Evolutionary conservation across 2,888 invertebrate genomes (phyloP), one percentile per base, ranked within the genome.

Genomic region (Drosophila incognita): DNA sequence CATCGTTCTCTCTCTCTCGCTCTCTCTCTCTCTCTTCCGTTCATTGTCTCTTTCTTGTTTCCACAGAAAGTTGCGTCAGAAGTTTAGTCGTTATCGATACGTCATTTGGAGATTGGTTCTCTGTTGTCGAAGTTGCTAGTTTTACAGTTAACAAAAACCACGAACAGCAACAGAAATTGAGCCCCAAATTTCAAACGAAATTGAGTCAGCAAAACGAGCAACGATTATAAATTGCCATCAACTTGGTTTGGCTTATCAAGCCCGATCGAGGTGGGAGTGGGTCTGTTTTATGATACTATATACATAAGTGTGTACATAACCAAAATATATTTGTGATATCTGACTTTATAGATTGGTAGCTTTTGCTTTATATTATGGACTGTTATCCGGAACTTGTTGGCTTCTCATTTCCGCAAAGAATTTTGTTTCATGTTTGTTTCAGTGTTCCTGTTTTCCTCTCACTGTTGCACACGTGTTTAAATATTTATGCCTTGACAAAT

Each of bases 401-500:
- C 52, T 36, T 72, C 35, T 49, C 48, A 61, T 58, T 68, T 68
- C 68, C 68, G 72, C 71, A 48, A 57, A 48, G 33, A 58, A 61
- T 42, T 72, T 76, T 72, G 63, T 48, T 69, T 69, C 53, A 71
- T 66, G 61, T 74, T 69, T 66, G 36, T 59, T 49, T 61, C 49
- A n/a, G 24, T 24, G 46, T 46, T 46, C 21, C 21, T 29, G n/a
- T 29, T 48, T 33, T 27, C 15, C 38, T 65, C n/a, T 36, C 29
- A 49, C 38, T 76, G 82, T 73, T 78, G 75, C 69, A 82, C 90
- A 90, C 90, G 88, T 87, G 86, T 89, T 90, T 85, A 87, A 87
- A 87, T 87, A 87, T 87, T 87, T 90, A 90, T 82, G 77, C 69
- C 70, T 61, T 73, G 88, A 82, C 88, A 89, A 90, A 87, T 89